Percentiles rank a stretch among this genome's conserved stretches.
Evolutionary conservation across 2,888 invertebrate genomes (phyloP).

Genomic region (Nomada hirtipes): DNA sequence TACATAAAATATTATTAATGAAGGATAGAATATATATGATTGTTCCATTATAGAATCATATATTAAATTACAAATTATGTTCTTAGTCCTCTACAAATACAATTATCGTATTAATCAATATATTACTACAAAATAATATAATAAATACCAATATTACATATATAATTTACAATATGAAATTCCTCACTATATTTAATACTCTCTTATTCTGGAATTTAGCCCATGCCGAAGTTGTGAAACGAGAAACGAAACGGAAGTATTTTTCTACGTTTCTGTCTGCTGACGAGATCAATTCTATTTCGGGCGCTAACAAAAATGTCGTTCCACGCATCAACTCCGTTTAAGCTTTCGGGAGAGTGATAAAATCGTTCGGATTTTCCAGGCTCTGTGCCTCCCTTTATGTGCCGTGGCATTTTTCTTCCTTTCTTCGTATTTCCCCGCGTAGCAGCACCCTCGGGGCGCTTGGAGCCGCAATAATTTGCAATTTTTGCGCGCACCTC

Average conservation of each 20-base stretch:
- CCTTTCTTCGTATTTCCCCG: constrained; percentile 24
- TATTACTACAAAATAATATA: too few species aligned
- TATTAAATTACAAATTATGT: too few species aligned
- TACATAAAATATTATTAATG: too few species aligned
- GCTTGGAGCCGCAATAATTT: constrained; percentile 47
- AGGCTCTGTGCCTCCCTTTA: constrained; percentile 11
- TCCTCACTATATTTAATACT: not conserved
- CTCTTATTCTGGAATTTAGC: too few species aligned
- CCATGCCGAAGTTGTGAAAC: not conserved
- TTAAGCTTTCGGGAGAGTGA: constrained; percentile 67
- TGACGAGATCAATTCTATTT: constrained; percentile 67
- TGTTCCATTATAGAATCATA: too few species aligned
- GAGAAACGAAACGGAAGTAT: not conserved
- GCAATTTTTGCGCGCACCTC: constrained; percentile 38
- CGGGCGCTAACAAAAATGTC: constrained; percentile 69
- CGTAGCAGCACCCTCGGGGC: constrained; percentile 20
- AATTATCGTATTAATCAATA: too few species aligned
- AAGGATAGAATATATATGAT: too few species aligned
- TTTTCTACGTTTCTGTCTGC: constrained; percentile 54
- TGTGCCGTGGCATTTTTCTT: too few species aligned
- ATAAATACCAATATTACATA: not conserved
- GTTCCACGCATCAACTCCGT: constrained; percentile 72
- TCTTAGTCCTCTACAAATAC: too few species aligned
- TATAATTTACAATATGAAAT: not conserved
- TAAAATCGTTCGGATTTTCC: constrained; percentile 66